Percentiles rank a stretch among this genome's conserved stretches.
These are phyloP conservation scores for Orchestia grillus DNA, from an alignment of 1,140 invertebrate genomes.

Conservation along the genomic window DNA sequence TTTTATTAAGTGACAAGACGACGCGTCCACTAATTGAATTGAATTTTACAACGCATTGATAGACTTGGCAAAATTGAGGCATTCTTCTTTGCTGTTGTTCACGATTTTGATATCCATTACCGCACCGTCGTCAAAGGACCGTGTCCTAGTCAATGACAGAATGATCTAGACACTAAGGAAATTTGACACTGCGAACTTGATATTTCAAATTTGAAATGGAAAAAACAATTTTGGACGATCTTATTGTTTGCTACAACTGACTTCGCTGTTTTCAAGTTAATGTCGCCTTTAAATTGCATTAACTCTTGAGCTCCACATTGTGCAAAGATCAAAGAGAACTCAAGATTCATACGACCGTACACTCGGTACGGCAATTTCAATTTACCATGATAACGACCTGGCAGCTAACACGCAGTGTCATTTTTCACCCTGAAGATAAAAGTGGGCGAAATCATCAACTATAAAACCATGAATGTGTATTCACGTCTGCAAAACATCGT, in stretches of 20 bases:
- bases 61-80: not conserved
- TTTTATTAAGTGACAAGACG: not conserved
- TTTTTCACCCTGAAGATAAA: not conserved
- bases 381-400: too few relatives aligned
- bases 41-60: not conserved
- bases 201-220: too few relatives aligned
- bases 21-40: not conserved
- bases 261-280: too few relatives aligned
- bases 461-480: not conserved
- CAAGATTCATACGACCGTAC: not conserved
- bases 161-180: too few relatives aligned
- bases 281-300: too few relatives aligned
- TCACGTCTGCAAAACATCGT: constrained; percentile 7
- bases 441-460: not conserved
- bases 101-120: too few relatives aligned
- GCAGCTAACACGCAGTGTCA: not conserved
- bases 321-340: not conserved
- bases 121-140: too few relatives aligned
- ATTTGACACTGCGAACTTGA: too few relatives aligned
- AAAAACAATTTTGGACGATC: too few relatives aligned
- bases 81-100: not conserved
- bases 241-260: too few relatives aligned
- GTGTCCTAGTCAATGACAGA: too few relatives aligned
- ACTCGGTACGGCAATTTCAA: not conserved
- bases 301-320: not conserved